These are phyloP conservation scores for Adineta ricciae DNA, from an alignment of 2,888 invertebrate species.

Conservation along the genomic window DNA sequence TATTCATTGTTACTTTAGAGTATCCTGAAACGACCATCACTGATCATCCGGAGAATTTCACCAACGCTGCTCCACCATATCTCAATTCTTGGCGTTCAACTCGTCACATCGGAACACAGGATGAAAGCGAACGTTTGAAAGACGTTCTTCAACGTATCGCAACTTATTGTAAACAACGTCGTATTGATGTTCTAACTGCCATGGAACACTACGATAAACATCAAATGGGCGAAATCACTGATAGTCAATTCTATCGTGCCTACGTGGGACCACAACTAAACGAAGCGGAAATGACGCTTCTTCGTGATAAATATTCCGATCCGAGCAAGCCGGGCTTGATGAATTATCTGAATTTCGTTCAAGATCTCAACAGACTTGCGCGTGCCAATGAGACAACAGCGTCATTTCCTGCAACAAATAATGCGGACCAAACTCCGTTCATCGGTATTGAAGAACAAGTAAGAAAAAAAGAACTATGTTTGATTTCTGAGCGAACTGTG, in stretches of 20 bases:
- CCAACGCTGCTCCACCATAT: background rate
- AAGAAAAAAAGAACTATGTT: background rate
- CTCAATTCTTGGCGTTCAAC: background rate
- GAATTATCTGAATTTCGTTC: constrained; percentile 48
- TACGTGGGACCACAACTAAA: constrained; percentile 47
- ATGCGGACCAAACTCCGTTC: background rate
- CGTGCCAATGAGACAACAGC: constrained; percentile 35
- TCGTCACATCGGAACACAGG: constrained; percentile 2
- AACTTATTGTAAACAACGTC: constrained; percentile 6
- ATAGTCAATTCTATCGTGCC: constrained; percentile 49
- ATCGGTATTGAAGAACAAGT: constrained; percentile 19
- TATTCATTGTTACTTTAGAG: background rate
- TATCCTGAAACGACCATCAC: constrained; percentile 15
- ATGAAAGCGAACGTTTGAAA: constrained; percentile 7
- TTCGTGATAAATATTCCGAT: constrained; percentile 46
- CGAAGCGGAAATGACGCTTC: constrained; percentile 44
- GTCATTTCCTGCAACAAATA: constrained; percentile 24
- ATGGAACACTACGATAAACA: constrained; percentile 49
- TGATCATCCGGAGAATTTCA: background rate
- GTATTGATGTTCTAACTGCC: constrained; percentile 39
- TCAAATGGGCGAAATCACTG: constrained; percentile 46
- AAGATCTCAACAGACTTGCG: constrained; percentile 41
- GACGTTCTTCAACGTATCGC: background rate
- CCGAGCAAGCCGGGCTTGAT: constrained; percentile 43
- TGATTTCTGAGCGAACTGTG: background rate